These are phyloP conservation scores for Parnassius smintheus DNA, from an alignment of 2,888 invertebrate species.

Conservation along the genomic window DNA sequence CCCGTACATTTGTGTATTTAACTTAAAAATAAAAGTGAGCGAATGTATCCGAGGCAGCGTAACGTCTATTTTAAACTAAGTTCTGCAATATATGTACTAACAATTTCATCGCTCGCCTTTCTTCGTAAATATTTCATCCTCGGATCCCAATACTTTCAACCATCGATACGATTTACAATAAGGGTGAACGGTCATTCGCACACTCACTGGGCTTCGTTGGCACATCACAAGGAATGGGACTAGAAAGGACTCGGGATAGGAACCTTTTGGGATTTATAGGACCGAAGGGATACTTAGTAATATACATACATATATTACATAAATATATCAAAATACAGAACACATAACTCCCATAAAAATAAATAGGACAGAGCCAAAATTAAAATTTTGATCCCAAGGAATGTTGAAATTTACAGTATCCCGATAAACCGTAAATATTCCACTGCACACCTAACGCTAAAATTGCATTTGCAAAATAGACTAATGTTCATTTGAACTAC, in stretches of 20 bases:
- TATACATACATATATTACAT: constrained; percentile 43
- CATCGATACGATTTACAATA: constrained; percentile 1
- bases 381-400: constrained; percentile 66
- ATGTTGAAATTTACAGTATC: constrained; percentile 66
- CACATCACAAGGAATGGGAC: constrained; percentile 74
- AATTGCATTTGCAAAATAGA: constrained; percentile 58
- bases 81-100: constrained; percentile 43
- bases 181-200: constrained; percentile 48
- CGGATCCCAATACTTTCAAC: constrained; percentile 5
- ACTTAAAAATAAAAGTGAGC: constrained; percentile 62
- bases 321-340: constrained; percentile 36
- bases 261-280: constrained; percentile 56
- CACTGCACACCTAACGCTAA: constrained; percentile 58
- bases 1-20: constrained; percentile 68
- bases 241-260: constrained; percentile 73
- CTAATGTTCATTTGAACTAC: constrained; percentile 63
- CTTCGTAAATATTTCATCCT: constrained; percentile 8
- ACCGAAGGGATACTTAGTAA: constrained; percentile 45
- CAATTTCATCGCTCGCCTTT: constrained; percentile 27
- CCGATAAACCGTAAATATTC: constrained; percentile 58
- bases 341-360: constrained; percentile 28
- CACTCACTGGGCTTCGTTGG: constrained; percentile 69
- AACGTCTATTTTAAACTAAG: constrained; percentile 41
- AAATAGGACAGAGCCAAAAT: constrained; percentile 44
- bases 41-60: constrained; percentile 49